Conservation (phyloP, 2,113 vertebrate species). For the Micronycteris hirsuta region DNA sequence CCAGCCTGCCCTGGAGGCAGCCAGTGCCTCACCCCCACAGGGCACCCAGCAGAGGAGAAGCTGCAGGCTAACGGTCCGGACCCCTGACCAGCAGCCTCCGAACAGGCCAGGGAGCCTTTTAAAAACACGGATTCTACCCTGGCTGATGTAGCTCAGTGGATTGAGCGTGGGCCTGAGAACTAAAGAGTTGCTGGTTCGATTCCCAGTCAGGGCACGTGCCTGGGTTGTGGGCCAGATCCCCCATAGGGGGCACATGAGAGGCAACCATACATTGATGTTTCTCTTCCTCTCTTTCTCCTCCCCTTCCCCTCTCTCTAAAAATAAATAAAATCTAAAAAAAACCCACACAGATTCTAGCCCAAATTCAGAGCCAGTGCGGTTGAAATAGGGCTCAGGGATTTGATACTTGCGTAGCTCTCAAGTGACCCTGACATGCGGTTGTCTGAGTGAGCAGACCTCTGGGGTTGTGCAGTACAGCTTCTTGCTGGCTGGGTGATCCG, state of each 20-base stretch:
- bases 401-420: too few species aligned
- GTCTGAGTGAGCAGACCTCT: neutral
- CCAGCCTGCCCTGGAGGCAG: neutral
- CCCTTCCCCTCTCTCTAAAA: too few species aligned
- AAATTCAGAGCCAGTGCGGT: too few species aligned
- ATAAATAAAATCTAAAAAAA: too few species aligned
- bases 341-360: neutral
- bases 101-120: neutral
- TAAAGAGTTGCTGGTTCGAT: too few species aligned
- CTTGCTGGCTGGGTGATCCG: neutral
- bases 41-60: neutral
- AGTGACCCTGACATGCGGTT: neutral
- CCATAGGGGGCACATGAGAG: too few species aligned
- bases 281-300: too few species aligned
- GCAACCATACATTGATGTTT: too few species aligned
- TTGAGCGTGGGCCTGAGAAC: too few species aligned
- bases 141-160: too few species aligned
- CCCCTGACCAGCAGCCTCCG: neutral
- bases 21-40: rapidly evolving
- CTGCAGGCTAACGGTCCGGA: neutral
- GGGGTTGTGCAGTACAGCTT: neutral
- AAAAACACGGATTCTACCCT: neutral
- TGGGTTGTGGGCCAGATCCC: too few species aligned
- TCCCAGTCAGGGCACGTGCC: too few species aligned
- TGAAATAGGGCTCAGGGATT: neutral